Percentiles rank a stretch among this genome's conserved stretches.
phyloP scores from a whole-genome alignment of 2,888 invertebrate genomes.

The Cosmopolites sordidus region DNA sequence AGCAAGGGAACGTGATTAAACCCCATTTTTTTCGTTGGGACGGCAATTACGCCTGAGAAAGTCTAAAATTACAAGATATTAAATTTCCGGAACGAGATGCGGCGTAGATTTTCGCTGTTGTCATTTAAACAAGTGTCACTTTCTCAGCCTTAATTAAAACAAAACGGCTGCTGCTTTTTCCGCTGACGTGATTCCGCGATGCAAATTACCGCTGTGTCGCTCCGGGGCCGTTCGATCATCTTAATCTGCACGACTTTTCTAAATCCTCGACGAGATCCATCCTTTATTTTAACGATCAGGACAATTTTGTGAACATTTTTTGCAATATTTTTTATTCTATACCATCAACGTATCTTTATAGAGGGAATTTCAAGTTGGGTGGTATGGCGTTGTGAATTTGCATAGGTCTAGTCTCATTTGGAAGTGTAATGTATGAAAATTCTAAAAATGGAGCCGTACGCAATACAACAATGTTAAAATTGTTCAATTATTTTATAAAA shows the following conservation, averaged over 20 bases:
- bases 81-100: constrained; percentile 11
- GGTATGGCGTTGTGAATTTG: too few relatives aligned
- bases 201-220: constrained; percentile 6
- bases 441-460: too few relatives aligned
- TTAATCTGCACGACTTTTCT: constrained; percentile 18
- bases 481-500: too few relatives aligned
- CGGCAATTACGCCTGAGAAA: constrained; percentile 16
- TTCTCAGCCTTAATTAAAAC: constrained; percentile 23
- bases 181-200: constrained; percentile 15
- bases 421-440: too few relatives aligned
- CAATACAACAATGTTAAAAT: too few relatives aligned
- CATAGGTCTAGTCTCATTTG: too few relatives aligned
- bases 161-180: constrained; percentile 18
- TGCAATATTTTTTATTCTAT: too few relatives aligned
- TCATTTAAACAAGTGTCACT: constrained; percentile 24
- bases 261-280: too few relatives aligned
- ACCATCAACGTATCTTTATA: too few relatives aligned
- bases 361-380: too few relatives aligned
- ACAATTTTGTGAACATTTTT: too few relatives aligned
- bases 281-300: too few relatives aligned
- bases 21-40: constrained; percentile 16
- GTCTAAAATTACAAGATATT: constrained; percentile 20
- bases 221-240: constrained; percentile 24
- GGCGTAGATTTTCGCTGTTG: constrained; percentile 16
- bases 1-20: constrained; percentile 19